phyloP scores from a whole-genome alignment of 2,888 invertebrate species.

The Agrochola circellaris region DNA sequence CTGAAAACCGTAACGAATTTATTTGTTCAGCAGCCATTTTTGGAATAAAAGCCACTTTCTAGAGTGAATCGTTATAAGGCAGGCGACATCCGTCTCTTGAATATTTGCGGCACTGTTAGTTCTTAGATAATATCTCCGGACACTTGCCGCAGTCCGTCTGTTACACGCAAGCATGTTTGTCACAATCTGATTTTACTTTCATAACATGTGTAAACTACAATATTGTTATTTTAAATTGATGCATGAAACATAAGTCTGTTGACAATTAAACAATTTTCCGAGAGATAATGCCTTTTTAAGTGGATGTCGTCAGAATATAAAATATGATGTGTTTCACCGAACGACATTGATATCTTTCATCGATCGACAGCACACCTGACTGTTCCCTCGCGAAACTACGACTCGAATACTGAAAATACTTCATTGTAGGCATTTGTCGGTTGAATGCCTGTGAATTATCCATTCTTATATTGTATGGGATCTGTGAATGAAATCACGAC shows the following conservation, averaged over 20 bases:
- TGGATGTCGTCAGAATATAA: slow-evolving; percentile 40
- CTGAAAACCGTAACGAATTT: background rate
- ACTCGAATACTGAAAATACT: slow-evolving; percentile 18
- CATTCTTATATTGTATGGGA: slow-evolving; percentile 40
- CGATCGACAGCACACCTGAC: slow-evolving; percentile 56
- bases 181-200: background rate
- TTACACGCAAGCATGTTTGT: slow-evolving; percentile 7
- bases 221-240: slow-evolving; percentile 16
- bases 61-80: background rate
- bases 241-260: slow-evolving; percentile 5
- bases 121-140: slow-evolving; percentile 12
- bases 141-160: slow-evolving; percentile 16
- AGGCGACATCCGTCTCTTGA: slow-evolving; percentile 2
- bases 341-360: slow-evolving; percentile 48
- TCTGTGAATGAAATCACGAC: slow-evolving; percentile 42
- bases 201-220: background rate
- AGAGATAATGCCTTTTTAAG: slow-evolving; percentile 36
- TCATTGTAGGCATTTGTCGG: slow-evolving; percentile 41
- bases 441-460: slow-evolving; percentile 44
- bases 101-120: slow-evolving; percentile 9
- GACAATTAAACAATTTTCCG: slow-evolving; percentile 30
- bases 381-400: slow-evolving; percentile 51
- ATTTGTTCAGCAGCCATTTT: background rate
- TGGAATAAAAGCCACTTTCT: background rate
- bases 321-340: slow-evolving; percentile 36